Evolutionary conservation across 2,888 invertebrate genomes (phyloP).

Genomic region (Hypselothyrea guttata): DNA sequence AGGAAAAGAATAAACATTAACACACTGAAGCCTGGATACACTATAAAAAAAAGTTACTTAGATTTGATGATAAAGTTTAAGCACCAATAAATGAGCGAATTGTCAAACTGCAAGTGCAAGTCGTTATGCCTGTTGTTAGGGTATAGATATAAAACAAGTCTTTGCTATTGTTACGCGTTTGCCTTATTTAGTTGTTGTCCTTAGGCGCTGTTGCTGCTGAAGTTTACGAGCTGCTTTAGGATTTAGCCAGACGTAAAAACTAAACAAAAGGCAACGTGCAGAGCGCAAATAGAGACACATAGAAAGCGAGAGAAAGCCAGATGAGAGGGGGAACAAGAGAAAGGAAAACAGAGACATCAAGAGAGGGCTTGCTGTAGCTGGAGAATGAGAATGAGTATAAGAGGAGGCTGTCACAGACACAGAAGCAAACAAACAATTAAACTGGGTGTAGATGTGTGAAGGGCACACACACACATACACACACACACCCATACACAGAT

Average conservation of each 20-base stretch:
- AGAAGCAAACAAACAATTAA: constrained; percentile 73
- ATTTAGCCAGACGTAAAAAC: constrained; percentile 73
- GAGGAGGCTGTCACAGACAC: constrained; percentile 42
- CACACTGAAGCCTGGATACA: constrained; percentile 22
- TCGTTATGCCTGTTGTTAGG: constrained; percentile 9
- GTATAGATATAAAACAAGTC: constrained; percentile 36
- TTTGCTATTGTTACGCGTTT: constrained; percentile 53
- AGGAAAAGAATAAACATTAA: not conserved
- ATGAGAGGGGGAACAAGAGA: not conserved
- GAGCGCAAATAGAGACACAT: constrained; percentile 38
- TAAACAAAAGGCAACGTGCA: constrained; percentile 65
- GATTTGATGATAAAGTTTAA: too few species aligned
- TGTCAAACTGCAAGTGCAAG: not conserved
- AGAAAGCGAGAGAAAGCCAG: too few species aligned
- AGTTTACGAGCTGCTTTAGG: constrained; percentile 70
- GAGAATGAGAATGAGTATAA: not conserved
- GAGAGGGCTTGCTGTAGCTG: not conserved
- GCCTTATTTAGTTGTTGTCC: constrained; percentile 66
- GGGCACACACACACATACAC: constrained; percentile 19
- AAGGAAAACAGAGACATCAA: not conserved
- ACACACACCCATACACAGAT: constrained; percentile 21
- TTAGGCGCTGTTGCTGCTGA: constrained; percentile 46
- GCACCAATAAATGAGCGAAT: too few species aligned
- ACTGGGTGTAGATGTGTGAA: constrained; percentile 34
- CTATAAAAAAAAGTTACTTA: constrained; percentile 7